Percentiles rank a stretch among this genome's conserved stretches.
These are phyloP conservation scores for Lacanobia oleracea DNA, from an alignment of 2,888 invertebrate genomes.

Conservation along the genomic window DNA sequence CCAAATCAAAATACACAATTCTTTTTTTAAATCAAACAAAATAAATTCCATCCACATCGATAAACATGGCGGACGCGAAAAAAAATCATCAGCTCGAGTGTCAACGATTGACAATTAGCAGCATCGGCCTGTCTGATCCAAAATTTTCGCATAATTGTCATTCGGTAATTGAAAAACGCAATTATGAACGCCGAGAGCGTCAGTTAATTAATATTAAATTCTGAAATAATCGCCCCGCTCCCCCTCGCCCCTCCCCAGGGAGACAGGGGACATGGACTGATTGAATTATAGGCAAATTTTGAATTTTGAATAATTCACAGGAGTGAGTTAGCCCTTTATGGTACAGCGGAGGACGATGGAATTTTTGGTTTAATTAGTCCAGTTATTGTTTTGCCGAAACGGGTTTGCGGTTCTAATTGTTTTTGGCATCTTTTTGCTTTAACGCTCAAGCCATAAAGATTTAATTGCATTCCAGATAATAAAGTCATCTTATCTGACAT, in stretches of 20 bases:
- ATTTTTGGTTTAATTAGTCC: slow-evolving; percentile 72
- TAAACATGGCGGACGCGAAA: slow-evolving; percentile 63
- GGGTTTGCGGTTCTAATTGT: slow-evolving; percentile 62
- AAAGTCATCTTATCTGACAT: slow-evolving; percentile 51
- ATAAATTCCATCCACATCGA: slow-evolving; percentile 43
- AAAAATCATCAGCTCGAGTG: slow-evolving; percentile 63
- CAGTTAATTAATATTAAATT: slow-evolving; percentile 91
- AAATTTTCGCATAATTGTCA: slow-evolving; percentile 88
- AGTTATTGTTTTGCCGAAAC: slow-evolving; percentile 63
- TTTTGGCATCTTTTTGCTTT: slow-evolving; percentile 55
- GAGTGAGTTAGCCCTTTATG: slow-evolving; percentile 86
- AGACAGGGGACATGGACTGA: slow-evolving; percentile 79
- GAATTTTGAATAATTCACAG: slow-evolving; percentile 89
- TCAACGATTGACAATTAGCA: slow-evolving; percentile 82
- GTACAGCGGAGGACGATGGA: slow-evolving; percentile 68
- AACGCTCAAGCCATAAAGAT: slow-evolving; percentile 32
- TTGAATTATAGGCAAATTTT: slow-evolving; percentile 90
- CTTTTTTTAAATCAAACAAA: slow-evolving; percentile 41
- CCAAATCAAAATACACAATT: slow-evolving; percentile 23
- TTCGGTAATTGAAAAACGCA: slow-evolving; percentile 90
- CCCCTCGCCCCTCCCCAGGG: slow-evolving; percentile 78
- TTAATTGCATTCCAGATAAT: slow-evolving; percentile 50
- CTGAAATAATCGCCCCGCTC: slow-evolving; percentile 87
- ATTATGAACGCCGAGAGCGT: slow-evolving; percentile 85
- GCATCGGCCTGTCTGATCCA: slow-evolving; percentile 83